Evolutionary conservation across 2,888 invertebrate species (phyloP).

Genomic region (Limnephilus marmoratus): DNA sequence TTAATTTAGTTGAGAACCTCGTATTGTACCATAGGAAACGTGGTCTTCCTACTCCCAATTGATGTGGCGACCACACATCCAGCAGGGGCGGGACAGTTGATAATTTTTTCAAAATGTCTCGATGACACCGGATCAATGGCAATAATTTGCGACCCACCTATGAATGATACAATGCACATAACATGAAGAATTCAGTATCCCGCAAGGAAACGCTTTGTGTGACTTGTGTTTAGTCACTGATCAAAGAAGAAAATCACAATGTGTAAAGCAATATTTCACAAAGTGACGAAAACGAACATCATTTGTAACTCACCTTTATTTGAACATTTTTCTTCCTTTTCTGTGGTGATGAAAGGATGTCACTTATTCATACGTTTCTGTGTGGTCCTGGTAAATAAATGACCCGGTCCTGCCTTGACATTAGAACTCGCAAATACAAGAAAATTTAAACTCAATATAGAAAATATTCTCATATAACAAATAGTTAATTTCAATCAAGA

Average conservation of each 20-base stretch:
- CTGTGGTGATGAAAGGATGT: not conserved
- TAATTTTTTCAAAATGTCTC: constrained; percentile 48
- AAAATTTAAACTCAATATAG: not conserved
- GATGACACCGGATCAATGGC: constrained; percentile 55
- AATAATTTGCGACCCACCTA: not conserved
- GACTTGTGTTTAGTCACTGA: constrained; percentile 23
- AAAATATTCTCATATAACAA: not conserved
- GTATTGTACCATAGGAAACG: not conserved
- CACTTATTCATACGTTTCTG: not conserved
- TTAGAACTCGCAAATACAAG: not conserved
- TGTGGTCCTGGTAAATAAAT: constrained; percentile 20
- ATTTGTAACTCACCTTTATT: not conserved
- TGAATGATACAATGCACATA: not conserved
- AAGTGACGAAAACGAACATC: constrained; percentile 9
- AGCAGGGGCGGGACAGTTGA: constrained; percentile 47
- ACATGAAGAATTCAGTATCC: constrained; percentile 31
- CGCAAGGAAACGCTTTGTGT: constrained; percentile 20
- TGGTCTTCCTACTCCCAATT: constrained; percentile 40
- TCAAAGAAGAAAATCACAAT: constrained; percentile 23
- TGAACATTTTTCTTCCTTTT: constrained; percentile 7
- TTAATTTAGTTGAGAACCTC: not conserved
- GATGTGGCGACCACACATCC: constrained; percentile 50
- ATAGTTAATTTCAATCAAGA: not conserved
- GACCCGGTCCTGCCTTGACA: not conserved
- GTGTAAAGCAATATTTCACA: constrained; percentile 30